Conservation (phyloP, 1,140 invertebrate species). For the Diachasmimorpha longicaudata region DNA sequence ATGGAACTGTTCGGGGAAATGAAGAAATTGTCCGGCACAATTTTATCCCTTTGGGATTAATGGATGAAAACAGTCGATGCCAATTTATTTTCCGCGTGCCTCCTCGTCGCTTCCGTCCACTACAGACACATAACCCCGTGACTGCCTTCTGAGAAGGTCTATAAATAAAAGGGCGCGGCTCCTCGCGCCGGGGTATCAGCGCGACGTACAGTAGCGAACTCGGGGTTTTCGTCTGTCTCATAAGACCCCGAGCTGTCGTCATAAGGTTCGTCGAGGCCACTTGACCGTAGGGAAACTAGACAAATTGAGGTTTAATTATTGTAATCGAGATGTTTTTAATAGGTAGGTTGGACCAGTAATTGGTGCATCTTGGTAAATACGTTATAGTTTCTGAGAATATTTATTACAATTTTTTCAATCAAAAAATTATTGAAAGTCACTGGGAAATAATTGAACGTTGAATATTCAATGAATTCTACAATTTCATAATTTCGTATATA, state of each 20-base stretch:
- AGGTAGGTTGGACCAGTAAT: neutral
- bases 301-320: neutral
- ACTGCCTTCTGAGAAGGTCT: constrained; percentile 22
- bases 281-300: neutral
- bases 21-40: neutral
- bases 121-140: constrained; percentile 2
- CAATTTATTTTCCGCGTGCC: constrained; percentile 8
- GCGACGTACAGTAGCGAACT: neutral
- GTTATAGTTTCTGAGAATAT: too few relatives aligned
- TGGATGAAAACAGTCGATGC: neutral
- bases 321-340: neutral
- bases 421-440: too few relatives aligned
- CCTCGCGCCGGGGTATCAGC: neutral
- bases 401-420: too few relatives aligned
- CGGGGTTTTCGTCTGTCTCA: neutral
- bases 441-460: too few relatives aligned
- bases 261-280: neutral
- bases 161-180: constrained; percentile 28
- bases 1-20: neutral
- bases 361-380: too few relatives aligned
- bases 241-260: neutral
- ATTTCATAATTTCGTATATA: too few relatives aligned
- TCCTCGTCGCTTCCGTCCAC: constrained; percentile 20
- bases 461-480: too few relatives aligned
- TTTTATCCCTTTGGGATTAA: neutral